phyloP scores from a whole-genome alignment of 2,888 invertebrate species.

The Philaethria dido region DNA sequence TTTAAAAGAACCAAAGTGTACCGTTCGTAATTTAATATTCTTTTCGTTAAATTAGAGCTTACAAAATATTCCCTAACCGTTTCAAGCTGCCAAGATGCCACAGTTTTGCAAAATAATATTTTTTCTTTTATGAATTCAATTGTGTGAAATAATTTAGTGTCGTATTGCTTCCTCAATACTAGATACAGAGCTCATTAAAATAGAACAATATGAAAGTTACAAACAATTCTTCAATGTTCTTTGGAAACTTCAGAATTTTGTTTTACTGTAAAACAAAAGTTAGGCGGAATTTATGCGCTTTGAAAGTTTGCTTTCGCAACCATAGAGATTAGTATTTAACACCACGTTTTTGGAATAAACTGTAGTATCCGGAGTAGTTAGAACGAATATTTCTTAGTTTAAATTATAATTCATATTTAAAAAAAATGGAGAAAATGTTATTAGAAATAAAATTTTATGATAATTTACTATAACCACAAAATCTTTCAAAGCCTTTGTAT shows the following conservation, averaged over 20 bases:
- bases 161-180: slow-evolving; percentile 24
- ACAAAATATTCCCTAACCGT: slow-evolving; percentile 6
- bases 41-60: slow-evolving; percentile 18
- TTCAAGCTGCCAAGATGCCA: slow-evolving; percentile 10
- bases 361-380: neutral
- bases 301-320: slow-evolving; percentile 40
- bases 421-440: too few relatives aligned
- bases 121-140: slow-evolving; percentile 25
- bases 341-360: neutral
- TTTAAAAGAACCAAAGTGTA: slow-evolving; percentile 6
- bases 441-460: too few relatives aligned
- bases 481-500: too few relatives aligned
- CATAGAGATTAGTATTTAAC: slow-evolving; percentile 19
- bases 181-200: slow-evolving; percentile 15
- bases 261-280: slow-evolving; percentile 35
- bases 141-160: slow-evolving; percentile 21
- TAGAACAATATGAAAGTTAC: slow-evolving; percentile 23
- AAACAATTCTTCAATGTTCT: slow-evolving; percentile 23
- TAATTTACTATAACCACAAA: too few relatives aligned
- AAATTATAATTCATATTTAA: too few relatives aligned
- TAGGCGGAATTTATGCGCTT: slow-evolving; percentile 36
- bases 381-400: too few relatives aligned
- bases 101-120: neutral
- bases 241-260: slow-evolving; percentile 29
- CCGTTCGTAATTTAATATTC: slow-evolving; percentile 22